Percentiles rank a stretch among this genome's conserved stretches.
Evolutionary conservation across 1,140 invertebrate genomes (phyloP).

Genomic region (Dufourea novaeangliae): DNA sequence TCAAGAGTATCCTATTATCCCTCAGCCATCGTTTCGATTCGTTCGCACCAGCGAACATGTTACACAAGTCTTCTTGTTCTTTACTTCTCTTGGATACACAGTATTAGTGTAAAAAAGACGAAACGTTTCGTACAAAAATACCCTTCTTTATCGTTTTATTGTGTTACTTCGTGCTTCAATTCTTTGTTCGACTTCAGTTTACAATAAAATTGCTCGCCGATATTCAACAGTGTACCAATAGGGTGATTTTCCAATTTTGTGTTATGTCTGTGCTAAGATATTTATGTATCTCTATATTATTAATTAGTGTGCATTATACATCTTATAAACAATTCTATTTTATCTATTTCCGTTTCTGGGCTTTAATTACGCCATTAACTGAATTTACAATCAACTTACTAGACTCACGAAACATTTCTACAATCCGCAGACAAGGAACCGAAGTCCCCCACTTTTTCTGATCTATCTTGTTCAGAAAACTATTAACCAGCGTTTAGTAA

Average conservation of each 20-base stretch:
- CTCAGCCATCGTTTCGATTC: slow-evolving; percentile 81
- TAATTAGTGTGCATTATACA: not conserved
- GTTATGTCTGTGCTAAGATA: not conserved
- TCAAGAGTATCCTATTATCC: slow-evolving; percentile 76
- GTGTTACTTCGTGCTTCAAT: not conserved
- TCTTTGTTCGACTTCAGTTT: not conserved
- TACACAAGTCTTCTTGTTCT: slow-evolving; percentile 25
- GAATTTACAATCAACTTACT: not conserved
- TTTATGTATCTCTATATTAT: not conserved
- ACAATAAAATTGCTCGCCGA: not conserved
- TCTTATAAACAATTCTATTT: not conserved
- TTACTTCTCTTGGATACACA: slow-evolving; percentile 19
- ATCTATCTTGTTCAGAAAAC: not conserved
- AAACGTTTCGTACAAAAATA: slow-evolving; percentile 21
- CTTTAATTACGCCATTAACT: not conserved
- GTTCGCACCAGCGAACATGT: slow-evolving; percentile 79
- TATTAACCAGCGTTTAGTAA: too few relatives aligned
- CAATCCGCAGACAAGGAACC: not conserved
- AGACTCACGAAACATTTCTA: not conserved
- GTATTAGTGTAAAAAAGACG: slow-evolving; percentile 9
- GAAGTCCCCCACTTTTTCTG: not conserved
- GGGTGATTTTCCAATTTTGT: not conserved
- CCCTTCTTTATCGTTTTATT: not conserved
- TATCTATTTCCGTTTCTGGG: not conserved
- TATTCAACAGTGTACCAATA: not conserved